Evolutionary conservation across 2,113 vertebrate genomes (phyloP).

Genomic region (Hiodon tergisus): DNA sequence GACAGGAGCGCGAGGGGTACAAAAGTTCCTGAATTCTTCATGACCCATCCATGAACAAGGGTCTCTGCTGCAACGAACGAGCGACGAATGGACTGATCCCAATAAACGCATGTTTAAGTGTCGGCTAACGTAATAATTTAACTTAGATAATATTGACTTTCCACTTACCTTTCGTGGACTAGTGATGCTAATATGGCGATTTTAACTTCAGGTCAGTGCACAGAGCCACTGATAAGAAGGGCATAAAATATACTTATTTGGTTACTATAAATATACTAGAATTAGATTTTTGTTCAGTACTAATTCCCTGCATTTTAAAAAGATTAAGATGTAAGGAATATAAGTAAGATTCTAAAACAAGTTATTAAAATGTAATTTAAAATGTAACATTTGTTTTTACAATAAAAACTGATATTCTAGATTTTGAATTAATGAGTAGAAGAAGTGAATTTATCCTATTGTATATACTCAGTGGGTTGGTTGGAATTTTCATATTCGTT

Average conservation of each 20-base stretch:
- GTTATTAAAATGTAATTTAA: neutral
- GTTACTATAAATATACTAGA: too few species aligned
- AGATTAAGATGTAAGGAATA: neutral
- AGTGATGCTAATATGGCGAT: neutral
- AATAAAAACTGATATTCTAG: neutral
- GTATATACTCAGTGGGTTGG: conserved; percentile 21
- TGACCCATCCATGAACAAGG: conserved; percentile 63
- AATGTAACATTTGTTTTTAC: neutral
- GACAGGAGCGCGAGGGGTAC: conserved; percentile 78
- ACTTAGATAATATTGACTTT: neutral
- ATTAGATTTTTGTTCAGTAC: too few species aligned
- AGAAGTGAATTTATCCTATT: neutral
- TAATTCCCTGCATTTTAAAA: too few species aligned
- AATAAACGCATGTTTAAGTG: neutral
- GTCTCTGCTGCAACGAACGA: conserved; percentile 15
- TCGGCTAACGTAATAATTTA: neutral
- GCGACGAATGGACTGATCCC: neutral
- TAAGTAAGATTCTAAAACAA: neutral
- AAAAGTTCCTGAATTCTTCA: conserved; percentile 76
- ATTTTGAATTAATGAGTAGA: neutral
- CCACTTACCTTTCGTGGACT: neutral
- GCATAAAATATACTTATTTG: neutral
- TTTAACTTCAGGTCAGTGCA: neutral
- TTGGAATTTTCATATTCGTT: conserved; percentile 78
- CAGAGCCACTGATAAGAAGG: neutral